Evolutionary conservation across 2,797 vertebrate genomes (phyloP).

Genomic region (Mormyrus hasselquistii): DNA sequence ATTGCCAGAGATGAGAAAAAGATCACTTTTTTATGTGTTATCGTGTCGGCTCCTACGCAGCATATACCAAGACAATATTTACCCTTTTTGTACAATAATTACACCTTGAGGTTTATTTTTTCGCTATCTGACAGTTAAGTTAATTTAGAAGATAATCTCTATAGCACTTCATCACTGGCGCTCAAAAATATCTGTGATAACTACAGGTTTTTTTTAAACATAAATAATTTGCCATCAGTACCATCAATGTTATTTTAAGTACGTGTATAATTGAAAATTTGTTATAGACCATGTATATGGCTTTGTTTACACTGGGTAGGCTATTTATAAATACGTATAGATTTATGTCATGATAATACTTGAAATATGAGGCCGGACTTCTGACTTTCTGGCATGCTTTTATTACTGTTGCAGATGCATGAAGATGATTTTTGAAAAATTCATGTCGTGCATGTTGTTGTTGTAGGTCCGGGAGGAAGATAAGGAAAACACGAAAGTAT

Average conservation of each 20-base stretch:
- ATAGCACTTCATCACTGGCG: background rate
- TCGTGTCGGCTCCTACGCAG: background rate
- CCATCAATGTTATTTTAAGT: background rate
- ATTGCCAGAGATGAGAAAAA: background rate
- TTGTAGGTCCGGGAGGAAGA: constrained; percentile 76
- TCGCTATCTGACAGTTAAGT: background rate
- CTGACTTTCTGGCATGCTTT: background rate
- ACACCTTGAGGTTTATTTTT: background rate
- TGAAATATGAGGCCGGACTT: background rate
- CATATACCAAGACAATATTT: background rate
- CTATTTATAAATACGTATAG: background rate
- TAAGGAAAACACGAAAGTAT: constrained; percentile 89
- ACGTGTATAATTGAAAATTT: background rate
- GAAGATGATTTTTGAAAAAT: constrained; percentile 10
- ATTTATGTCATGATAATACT: background rate
- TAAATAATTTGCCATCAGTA: background rate
- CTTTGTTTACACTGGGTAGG: background rate
- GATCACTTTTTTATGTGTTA: background rate
- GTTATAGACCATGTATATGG: background rate
- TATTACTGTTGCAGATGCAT: background rate
- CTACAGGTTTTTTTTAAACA: background rate
- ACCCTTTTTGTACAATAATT: background rate
- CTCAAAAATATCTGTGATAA: background rate
- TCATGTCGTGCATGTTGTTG: background rate
- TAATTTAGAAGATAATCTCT: background rate